Evolutionary conservation across 2,797 vertebrate species (phyloP).

Genomic region (Bryconaethiops microstoma): DNA sequence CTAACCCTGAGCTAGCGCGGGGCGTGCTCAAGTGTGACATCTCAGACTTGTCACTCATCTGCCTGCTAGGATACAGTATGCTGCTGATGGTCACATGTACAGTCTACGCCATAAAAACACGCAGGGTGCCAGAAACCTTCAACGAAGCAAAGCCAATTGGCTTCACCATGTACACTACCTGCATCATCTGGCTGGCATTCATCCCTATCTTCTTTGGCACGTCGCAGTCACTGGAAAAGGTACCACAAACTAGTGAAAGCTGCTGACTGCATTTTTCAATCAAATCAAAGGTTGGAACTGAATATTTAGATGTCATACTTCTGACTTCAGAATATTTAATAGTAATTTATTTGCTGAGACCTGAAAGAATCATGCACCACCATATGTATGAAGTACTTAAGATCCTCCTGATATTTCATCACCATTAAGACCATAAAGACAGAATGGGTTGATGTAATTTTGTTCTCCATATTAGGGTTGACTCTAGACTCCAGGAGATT

Average conservation of each 20-base stretch:
- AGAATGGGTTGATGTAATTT: constrained; percentile 5
- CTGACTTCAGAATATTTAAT: neutral
- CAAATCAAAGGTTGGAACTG: constrained; percentile 1
- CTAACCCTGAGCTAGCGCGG: constrained; percentile 87
- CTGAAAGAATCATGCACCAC: neutral
- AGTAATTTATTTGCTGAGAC: neutral
- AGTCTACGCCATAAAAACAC: constrained; percentile 97
- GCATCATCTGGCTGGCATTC: constrained; percentile 99
- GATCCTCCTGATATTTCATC: neutral
- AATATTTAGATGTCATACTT: neutral
- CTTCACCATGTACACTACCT: constrained; percentile 99
- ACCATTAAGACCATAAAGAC: neutral
- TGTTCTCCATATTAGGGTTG: neutral
- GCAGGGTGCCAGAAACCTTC: constrained; percentile 97
- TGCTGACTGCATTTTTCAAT: neutral
- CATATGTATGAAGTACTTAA: neutral
- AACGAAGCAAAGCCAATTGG: constrained; percentile 99
- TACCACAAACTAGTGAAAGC: constrained; percentile 67
- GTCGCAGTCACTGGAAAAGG: constrained; percentile 97
- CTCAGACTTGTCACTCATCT: constrained; percentile 97
- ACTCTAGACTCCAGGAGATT: constrained; percentile 48
- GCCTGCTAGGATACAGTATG: constrained; percentile 98
- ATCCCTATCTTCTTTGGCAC: constrained; percentile 99
- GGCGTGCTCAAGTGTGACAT: constrained; percentile 98
- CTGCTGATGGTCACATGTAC: constrained; percentile 99